phyloP scores from a whole-genome alignment of 2,113 vertebrate genomes.

The Chaetodon trifascialis region DNA sequence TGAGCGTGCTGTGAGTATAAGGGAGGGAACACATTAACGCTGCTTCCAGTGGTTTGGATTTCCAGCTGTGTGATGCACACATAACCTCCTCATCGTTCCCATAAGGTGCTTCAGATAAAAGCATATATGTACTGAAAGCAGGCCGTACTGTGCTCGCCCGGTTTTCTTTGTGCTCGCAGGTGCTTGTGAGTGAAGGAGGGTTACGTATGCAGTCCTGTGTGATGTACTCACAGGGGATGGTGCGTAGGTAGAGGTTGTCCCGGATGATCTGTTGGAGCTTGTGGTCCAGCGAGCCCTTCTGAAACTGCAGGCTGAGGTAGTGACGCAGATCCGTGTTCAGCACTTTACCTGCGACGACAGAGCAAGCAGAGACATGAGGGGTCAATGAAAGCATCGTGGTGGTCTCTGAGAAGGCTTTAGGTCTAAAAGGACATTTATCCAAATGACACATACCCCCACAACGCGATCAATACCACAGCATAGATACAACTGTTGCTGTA shows the following conservation, averaged over 20 bases:
- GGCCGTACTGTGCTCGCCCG: not conserved
- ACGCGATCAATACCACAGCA: conserved; percentile 28
- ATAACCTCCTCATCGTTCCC: conserved; percentile 22
- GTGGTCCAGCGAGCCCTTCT: conserved; percentile 97
- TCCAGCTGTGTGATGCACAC: conserved; percentile 26
- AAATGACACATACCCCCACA: conserved; percentile 32
- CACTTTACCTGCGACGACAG: conserved; percentile 90
- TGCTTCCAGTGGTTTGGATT: conserved; percentile 12
- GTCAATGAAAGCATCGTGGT: conserved; percentile 49
- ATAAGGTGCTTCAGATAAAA: conserved; percentile 34
- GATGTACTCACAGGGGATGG: conserved; percentile 95
- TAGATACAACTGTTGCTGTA: conserved; percentile 17
- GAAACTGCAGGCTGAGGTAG: conserved; percentile 98
- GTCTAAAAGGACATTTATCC: conserved; percentile 38
- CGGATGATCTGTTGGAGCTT: conserved; percentile 98
- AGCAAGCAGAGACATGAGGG: conserved; percentile 43
- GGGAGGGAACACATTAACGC: not conserved
- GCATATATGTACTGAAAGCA: conserved; percentile 21
- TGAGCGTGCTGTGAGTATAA: not conserved
- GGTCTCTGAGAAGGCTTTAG: conserved; percentile 11
- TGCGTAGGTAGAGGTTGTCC: conserved; percentile 98
- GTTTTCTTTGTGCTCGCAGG: not conserved
- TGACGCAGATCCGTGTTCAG: conserved; percentile 98
- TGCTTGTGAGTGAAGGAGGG: not conserved
- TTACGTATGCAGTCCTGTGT: not conserved